phyloP scores from a whole-genome alignment of 2,113 vertebrate genomes.

The Hemicordylus capensis region DNA sequence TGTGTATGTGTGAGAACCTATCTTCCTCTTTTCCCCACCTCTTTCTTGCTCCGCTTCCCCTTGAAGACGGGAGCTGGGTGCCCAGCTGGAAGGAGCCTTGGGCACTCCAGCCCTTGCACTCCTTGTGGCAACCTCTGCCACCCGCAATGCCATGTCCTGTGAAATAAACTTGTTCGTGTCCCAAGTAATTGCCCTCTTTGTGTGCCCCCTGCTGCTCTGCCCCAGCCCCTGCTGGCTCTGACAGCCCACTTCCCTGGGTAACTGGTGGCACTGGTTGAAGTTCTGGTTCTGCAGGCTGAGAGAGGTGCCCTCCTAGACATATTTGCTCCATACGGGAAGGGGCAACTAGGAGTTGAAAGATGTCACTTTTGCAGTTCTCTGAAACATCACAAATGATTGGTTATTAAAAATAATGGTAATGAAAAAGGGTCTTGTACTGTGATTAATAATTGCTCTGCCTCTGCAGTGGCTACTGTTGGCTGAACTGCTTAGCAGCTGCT shows the following conservation, averaged over 20 bases:
- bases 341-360: neutral
- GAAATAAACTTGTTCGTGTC: conserved; percentile 23
- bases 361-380: conserved; percentile 6
- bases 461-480: neutral
- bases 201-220: conserved; percentile 22
- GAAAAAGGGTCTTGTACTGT: neutral
- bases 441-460: neutral
- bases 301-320: neutral
- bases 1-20: conserved; percentile 60
- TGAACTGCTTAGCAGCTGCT: neutral
- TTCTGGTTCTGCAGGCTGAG: neutral
- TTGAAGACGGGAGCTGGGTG: neutral
- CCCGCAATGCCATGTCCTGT: conserved; percentile 7
- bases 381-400: conserved; percentile 22
- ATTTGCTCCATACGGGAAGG: neutral
- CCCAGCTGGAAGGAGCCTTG: neutral
- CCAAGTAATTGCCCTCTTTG: neutral
- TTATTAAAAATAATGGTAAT: conserved; percentile 27
- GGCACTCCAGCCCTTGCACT: neutral
- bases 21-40: neutral
- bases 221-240: neutral
- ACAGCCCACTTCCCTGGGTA: neutral
- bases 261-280: neutral
- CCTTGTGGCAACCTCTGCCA: conserved; percentile 9
- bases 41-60: neutral